Base-by-base conservation (phyloP, 2,113 vertebrate genomes). In the Semicossyphus pulcher region DNA sequence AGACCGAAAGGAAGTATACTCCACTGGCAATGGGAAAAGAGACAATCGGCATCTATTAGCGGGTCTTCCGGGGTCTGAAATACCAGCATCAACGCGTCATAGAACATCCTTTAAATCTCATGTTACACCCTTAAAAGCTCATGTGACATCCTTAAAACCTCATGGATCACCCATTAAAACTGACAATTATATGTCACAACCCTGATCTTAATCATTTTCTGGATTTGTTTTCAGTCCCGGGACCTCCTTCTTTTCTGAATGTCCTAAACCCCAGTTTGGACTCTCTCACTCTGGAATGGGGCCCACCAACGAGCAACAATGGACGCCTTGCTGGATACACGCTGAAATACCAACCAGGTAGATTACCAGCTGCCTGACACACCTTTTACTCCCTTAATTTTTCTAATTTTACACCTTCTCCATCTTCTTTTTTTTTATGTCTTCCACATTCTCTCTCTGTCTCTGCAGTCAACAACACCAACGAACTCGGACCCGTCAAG, bases 341-440 rank as follows among this genome's bases (percentile, higher is more conserved):
- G 26, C 90, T 99, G 72, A 96, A 92, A 89, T 99, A 95, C 84
- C 97, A 98, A 68, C 95, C 96, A 90, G 95, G 97, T 98, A 92
- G 93, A 93, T 89, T 18, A 4, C 53, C 7, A 31, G 14, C 57
- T 16, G 31, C 47, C n/a, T 36, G 20, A 32, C 48, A 26, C 29
- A 15, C 36, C 37, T 34, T 34, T 10, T 2, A 2, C 8, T 10
- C 32, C 18, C 3, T 18, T 39, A 11, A 16, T 41, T 41, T 41
- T 6, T 20, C 21, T 16, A n/a, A 47, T 31, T 15, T 41, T 4
- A 28, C 25, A 4, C 12, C 2, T 2, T 7, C 31, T 52, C 7
- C 23, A 16, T 29, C 21, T n/a, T 7, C 16, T 18, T 5, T 20
- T 44, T 49, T 7, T 18, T 2, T 4, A 3, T 31, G n/a, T n/a